phyloP scores from a whole-genome alignment of 1,140 invertebrate genomes.

The Palaemon carinicauda region DNA sequence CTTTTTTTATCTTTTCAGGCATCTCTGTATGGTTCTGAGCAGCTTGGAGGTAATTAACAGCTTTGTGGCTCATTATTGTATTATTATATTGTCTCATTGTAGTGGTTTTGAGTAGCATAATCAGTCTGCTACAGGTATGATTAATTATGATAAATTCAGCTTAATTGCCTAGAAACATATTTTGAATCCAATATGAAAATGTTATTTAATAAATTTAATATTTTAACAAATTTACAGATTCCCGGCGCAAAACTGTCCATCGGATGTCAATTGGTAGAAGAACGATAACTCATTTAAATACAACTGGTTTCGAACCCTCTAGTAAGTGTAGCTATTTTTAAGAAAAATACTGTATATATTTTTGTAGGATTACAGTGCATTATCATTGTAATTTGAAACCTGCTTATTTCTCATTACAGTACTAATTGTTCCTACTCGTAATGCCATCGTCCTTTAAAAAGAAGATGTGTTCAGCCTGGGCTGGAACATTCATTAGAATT shows the following conservation, averaged over 20 bases:
- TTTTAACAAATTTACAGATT: not conserved
- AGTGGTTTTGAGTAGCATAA: not conserved
- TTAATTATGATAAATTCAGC: no score
- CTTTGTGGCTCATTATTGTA: not conserved
- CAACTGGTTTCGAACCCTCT: not conserved
- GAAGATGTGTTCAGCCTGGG: no score
- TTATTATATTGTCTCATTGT: not conserved
- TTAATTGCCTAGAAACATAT: no score
- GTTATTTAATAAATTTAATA: not conserved
- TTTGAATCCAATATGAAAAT: no score
- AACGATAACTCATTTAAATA: not conserved
- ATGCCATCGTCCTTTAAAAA: no score
- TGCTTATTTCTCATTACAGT: no score
- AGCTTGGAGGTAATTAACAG: not conserved
- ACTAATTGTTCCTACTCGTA: no score
- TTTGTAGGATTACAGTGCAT: no score
- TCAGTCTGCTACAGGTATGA: no score
- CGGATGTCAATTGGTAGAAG: not conserved
- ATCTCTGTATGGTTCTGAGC: not conserved
- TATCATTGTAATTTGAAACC: no score
- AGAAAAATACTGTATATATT: no score
- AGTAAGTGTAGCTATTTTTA: not conserved
- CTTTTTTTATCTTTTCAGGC: not conserved
- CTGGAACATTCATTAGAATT: no score
- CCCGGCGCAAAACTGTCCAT: constrained; percentile 7